A percentile compares a stretch with the other conserved stretches of the same genome.
phyloP scores from a whole-genome alignment of 2,797 vertebrate species.

The Rhabdomys pumilio region DNA sequence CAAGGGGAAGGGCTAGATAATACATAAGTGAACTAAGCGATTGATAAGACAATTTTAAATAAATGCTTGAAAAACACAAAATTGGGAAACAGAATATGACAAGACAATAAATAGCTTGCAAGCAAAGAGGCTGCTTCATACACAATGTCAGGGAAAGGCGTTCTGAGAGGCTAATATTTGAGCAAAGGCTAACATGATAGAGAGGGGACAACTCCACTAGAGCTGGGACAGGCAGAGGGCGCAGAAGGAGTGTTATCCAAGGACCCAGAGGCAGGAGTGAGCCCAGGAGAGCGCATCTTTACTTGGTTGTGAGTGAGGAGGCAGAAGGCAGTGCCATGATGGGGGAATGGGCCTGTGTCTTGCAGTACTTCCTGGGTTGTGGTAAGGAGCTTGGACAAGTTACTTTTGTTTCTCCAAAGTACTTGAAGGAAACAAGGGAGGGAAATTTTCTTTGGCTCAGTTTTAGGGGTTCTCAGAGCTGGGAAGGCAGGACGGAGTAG shows the following conservation, averaged over 20 bases:
- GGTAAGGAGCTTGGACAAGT: not conserved
- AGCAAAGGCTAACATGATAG: constrained; percentile 5
- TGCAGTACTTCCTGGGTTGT: not conserved
- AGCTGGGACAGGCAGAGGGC: not conserved
- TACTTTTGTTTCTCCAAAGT: not conserved
- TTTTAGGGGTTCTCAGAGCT: not conserved
- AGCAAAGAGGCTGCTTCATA: not conserved
- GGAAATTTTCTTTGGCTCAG: not conserved
- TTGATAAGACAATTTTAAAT: constrained; percentile 19
- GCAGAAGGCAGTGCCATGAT: not conserved
- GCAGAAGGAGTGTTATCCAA: not conserved
- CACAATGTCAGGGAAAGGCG: not conserved
- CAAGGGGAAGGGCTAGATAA: not conserved
- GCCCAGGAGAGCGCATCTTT: not conserved
- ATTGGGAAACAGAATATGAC: not conserved
- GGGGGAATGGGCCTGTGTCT: rapidly evolving
- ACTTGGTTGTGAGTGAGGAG: not conserved
- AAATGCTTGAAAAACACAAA: constrained; percentile 41
- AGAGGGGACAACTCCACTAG: not conserved
- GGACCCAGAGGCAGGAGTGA: not conserved
- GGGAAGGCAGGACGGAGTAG: not conserved
- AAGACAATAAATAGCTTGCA: not conserved
- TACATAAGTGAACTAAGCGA: constrained; percentile 12
- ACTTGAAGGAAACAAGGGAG: not conserved
- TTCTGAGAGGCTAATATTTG: not conserved